These are phyloP conservation scores for Oryzias curvinotus DNA, from an alignment of 2,113 vertebrate genomes.

Conservation along the genomic window DNA sequence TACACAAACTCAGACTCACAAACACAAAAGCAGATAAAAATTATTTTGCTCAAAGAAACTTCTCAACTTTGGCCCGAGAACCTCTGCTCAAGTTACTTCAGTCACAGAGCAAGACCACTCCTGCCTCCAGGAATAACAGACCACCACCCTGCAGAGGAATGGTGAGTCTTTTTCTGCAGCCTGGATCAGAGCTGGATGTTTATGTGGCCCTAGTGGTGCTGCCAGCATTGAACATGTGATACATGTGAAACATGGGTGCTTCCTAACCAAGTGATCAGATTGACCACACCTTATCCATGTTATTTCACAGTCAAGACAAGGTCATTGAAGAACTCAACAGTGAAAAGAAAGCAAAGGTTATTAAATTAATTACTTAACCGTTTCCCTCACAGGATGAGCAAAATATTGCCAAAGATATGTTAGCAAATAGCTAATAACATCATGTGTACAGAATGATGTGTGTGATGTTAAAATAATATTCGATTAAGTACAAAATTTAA, in stretches of 20 bases:
- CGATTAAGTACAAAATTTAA: too few species aligned
- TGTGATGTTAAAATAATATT: too few species aligned
- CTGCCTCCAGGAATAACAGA: slow-evolving; percentile 50
- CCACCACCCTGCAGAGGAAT: slow-evolving; percentile 61
- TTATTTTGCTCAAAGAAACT: background rate
- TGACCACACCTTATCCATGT: slow-evolving; percentile 16
- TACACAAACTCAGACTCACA: slow-evolving; percentile 35
- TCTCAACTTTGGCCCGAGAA: slow-evolving; percentile 4
- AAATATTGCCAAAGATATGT: too few species aligned
- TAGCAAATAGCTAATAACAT: too few species aligned
- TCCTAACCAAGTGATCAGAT: slow-evolving; percentile 22
- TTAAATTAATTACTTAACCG: too few species aligned
- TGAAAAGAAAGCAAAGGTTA: slow-evolving; percentile 2
- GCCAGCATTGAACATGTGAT: background rate
- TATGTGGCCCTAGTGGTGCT: slow-evolving; percentile 2
- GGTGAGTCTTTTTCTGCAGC: slow-evolving; percentile 13
- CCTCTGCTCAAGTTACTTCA: slow-evolving; percentile 25
- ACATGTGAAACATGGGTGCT: slow-evolving; percentile 5
- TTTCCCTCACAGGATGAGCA: too few species aligned
- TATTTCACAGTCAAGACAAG: slow-evolving; percentile 12
- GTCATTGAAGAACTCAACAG: slow-evolving; percentile 12
- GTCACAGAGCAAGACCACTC: slow-evolving; percentile 35
- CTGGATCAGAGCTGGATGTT: background rate
- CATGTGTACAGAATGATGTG: too few species aligned
- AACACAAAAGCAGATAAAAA: slow-evolving; percentile 5